Evolutionary conservation across 2,113 vertebrate genomes (phyloP).

Genomic region (Rallus limicola): DNA sequence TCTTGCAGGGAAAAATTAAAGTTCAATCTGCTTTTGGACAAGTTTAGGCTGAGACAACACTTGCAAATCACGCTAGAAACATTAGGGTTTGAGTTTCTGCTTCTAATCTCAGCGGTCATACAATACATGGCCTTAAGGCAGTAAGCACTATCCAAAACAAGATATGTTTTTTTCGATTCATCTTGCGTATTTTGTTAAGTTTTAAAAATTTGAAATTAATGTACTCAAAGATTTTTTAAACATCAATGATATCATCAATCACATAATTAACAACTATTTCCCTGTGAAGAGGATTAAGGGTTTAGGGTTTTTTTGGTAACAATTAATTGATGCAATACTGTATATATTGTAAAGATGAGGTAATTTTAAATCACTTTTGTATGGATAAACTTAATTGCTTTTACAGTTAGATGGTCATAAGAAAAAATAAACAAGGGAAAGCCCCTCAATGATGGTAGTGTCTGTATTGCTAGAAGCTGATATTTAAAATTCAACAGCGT

Average conservation of each 20-base stretch:
- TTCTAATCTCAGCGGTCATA: constrained; percentile 72
- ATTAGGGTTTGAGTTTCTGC: constrained; percentile 67
- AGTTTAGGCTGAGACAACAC: constrained; percentile 64
- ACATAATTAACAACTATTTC: constrained; percentile 54
- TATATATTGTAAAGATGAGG: constrained; percentile 15
- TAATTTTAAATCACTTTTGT: not conserved
- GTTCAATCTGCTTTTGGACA: constrained; percentile 38
- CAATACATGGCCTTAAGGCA: constrained; percentile 61
- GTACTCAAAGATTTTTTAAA: not conserved
- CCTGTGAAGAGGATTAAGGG: not conserved
- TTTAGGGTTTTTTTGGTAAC: not conserved
- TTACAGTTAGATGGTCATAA: constrained; percentile 18
- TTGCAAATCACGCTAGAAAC: constrained; percentile 63
- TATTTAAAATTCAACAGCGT: not conserved
- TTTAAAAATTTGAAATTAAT: constrained; percentile 73
- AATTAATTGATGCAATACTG: constrained; percentile 7
- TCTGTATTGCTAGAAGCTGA: not conserved
- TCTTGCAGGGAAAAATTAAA: not conserved
- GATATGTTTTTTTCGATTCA: constrained; percentile 55
- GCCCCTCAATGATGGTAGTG: not conserved
- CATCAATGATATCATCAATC: constrained; percentile 27
- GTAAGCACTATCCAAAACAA: constrained; percentile 41
- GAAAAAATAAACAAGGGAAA: constrained; percentile 16
- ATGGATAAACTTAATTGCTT: not conserved
- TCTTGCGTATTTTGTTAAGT: constrained; percentile 57